Evolutionary conservation across 2,797 vertebrate genomes (phyloP).

Genomic region (Megaceryle alcyon): DNA sequence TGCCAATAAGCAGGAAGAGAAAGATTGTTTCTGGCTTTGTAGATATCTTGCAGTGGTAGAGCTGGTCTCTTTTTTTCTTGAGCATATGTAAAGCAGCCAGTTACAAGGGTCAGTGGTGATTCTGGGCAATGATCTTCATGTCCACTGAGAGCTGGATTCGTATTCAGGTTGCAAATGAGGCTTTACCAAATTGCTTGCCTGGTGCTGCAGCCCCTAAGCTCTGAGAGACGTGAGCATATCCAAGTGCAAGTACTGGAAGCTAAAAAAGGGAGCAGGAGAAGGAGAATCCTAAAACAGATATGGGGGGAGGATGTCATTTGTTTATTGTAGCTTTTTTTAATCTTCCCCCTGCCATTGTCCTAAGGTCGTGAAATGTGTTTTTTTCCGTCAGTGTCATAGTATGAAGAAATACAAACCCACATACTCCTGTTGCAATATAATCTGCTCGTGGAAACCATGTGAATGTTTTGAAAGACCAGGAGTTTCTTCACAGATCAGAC

Average conservation of each 20-base stretch:
- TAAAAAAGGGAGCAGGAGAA: neutral
- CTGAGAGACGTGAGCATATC: neutral
- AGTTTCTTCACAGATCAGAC: conserved; percentile 52
- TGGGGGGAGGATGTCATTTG: neutral
- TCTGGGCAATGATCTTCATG: neutral
- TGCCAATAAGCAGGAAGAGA: neutral
- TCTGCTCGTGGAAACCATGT: conserved; percentile 29
- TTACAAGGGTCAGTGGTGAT: neutral
- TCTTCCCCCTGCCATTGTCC: neutral
- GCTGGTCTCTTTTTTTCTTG: neutral
- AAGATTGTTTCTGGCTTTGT: neutral
- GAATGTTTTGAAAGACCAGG: conserved; percentile 36
- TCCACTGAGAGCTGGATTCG: neutral
- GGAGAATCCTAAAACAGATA: neutral
- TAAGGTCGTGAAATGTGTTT: neutral
- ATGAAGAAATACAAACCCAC: conserved; percentile 39
- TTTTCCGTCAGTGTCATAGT: neutral
- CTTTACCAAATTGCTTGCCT: neutral
- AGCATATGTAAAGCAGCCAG: neutral
- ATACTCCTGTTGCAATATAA: conserved; percentile 29
- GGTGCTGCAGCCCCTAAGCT: neutral
- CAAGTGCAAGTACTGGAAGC: neutral
- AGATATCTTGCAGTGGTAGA: neutral
- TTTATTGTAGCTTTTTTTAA: neutral
- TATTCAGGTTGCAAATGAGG: neutral